Percentiles rank a stretch among this genome's conserved stretches.
Evolutionary conservation across 2,797 vertebrate genomes (phyloP).

Genomic region (Simalia tracyae): DNA sequence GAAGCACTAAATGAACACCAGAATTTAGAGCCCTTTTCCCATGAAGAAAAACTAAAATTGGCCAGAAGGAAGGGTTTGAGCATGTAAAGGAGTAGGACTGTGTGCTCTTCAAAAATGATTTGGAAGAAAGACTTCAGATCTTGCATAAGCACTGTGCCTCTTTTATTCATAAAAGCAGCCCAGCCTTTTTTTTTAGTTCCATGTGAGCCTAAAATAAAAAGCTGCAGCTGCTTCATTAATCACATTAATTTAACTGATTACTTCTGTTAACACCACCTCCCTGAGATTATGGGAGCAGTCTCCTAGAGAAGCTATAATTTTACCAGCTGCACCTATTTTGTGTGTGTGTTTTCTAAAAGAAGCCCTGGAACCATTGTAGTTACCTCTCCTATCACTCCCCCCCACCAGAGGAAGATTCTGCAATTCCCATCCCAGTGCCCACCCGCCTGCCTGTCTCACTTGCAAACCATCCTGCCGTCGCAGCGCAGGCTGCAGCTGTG

Average conservation of each 20-base stretch:
- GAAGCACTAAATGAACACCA: neutral
- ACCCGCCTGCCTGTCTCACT: conserved; percentile 79
- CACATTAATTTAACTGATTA: neutral
- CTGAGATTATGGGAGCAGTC: neutral
- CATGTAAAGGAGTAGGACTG: neutral
- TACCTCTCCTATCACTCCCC: neutral
- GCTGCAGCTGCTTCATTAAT: neutral
- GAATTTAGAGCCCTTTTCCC: neutral
- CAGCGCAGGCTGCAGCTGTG: conserved; percentile 83
- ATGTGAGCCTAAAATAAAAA: neutral
- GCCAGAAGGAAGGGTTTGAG: neutral
- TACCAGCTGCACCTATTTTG: neutral
- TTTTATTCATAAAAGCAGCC: neutral
- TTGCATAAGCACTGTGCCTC: neutral
- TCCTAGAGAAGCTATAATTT: neutral
- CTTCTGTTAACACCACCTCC: neutral
- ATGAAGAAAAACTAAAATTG: neutral
- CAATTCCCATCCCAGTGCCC: conserved; percentile 74
- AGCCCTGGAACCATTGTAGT: neutral
- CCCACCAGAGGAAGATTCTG: conserved; percentile 82
- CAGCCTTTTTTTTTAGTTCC: neutral
- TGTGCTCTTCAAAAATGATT: neutral
- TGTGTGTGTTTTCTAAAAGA: neutral
- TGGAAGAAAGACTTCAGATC: neutral
- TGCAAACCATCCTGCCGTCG: conserved; percentile 82